These are phyloP conservation scores for Ptychadena robeensis DNA, from an alignment of 2,797 vertebrate genomes.

Conservation along the genomic window DNA sequence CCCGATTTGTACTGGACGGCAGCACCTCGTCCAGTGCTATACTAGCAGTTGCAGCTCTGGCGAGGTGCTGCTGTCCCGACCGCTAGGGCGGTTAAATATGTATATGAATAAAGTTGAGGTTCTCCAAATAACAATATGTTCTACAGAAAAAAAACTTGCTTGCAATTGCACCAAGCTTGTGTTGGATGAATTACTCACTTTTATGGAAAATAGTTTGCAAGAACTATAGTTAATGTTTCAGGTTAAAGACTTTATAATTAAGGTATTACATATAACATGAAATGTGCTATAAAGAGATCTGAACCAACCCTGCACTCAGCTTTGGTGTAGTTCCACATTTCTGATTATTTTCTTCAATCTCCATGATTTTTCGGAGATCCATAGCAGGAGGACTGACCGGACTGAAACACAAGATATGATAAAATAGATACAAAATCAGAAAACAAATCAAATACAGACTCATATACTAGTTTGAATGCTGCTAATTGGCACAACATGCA, in stretches of 20 bases:
- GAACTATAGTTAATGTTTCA: neutral
- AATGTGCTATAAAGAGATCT: neutral
- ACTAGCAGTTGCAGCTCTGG: no score
- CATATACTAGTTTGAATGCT: no score
- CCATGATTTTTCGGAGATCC: slow-evolving; percentile 96
- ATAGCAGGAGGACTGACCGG: slow-evolving; percentile 81
- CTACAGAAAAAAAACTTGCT: no score
- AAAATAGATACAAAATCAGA: no score
- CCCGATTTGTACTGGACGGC: no score
- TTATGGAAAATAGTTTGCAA: neutral
- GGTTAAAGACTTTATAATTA: neutral
- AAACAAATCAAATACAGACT: neutral
- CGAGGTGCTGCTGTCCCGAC: no score
- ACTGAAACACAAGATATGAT: slow-evolving; percentile 70
- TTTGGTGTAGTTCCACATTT: slow-evolving; percentile 84
- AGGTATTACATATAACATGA: neutral
- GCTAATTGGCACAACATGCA: no score
- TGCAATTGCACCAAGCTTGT: neutral
- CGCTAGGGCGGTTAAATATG: no score
- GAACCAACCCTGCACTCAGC: slow-evolving; percentile 78
- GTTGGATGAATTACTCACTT: neutral
- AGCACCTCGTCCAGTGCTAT: no score
- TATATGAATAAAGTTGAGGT: no score
- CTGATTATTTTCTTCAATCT: slow-evolving; percentile 89
- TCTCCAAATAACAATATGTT: neutral